phyloP scores from a whole-genome alignment of 2,797 vertebrate species.

The Echiichthys vipera region DNA sequence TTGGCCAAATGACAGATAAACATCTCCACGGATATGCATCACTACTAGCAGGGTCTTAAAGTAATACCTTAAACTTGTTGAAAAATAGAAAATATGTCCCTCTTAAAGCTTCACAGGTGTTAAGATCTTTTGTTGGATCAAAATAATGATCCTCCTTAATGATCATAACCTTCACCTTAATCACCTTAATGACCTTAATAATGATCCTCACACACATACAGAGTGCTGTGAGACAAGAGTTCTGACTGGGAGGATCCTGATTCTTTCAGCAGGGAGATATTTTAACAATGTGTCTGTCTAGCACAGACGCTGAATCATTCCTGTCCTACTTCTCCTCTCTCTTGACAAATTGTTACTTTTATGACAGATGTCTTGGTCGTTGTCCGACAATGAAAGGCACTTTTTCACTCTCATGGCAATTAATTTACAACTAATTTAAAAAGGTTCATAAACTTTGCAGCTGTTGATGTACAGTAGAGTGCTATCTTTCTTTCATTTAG shows the following conservation, averaged over 20 bases:
- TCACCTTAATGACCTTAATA: too few relatives aligned
- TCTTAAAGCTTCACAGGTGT: conserved; percentile 6
- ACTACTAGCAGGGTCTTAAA: neutral
- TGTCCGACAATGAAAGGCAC: conserved; percentile 57
- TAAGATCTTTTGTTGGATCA: conserved; percentile 34
- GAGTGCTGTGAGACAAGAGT: conserved; percentile 25
- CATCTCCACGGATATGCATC: neutral
- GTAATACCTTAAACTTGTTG: conserved; percentile 1
- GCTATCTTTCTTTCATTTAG: conserved; percentile 40
- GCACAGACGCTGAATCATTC: conserved; percentile 62
- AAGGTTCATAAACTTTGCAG: conserved; percentile 77
- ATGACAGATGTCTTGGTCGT: conserved; percentile 50
- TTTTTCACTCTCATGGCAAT: conserved; percentile 54
- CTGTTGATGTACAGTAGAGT: conserved; percentile 49
- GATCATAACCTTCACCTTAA: too few relatives aligned
- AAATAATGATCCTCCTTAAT: conserved; percentile 28
- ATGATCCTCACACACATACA: too few relatives aligned
- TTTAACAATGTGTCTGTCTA: conserved; percentile 61
- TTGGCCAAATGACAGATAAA: neutral
- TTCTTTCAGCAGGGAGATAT: conserved; percentile 47
- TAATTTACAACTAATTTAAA: conserved; percentile 70
- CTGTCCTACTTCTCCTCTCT: conserved; percentile 39
- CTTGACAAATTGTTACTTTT: conserved; percentile 58
- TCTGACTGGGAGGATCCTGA: conserved; percentile 25
- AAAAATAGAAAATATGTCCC: conserved; percentile 7